Percentiles rank a stretch among this genome's conserved stretches.
Conservation (phyloP, 2,888 invertebrate species). For the Deladenus siricidicola region DNA sequence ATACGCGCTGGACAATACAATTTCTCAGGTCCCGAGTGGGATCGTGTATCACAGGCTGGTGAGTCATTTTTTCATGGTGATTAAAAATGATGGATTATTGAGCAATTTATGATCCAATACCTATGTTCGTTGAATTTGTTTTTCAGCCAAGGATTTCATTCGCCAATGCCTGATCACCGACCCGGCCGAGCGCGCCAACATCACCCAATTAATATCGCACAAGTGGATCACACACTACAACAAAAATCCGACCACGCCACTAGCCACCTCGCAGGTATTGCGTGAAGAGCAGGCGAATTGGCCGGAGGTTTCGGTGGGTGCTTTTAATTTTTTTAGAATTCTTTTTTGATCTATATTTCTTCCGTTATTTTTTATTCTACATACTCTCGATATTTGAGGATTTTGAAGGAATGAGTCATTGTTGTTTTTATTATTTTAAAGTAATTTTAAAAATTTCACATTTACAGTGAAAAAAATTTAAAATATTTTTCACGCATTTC, state of each 20-base stretch:
- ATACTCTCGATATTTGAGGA: no score
- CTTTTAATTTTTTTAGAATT: no score
- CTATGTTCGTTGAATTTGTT: neutral
- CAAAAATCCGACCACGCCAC: conserved; percentile 80
- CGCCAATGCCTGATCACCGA: conserved; percentile 87
- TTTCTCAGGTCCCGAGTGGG: conserved; percentile 92
- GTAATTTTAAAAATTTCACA: no score
- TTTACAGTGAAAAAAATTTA: no score
- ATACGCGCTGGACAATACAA: conserved; percentile 92
- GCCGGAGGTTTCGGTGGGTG: conserved; percentile 78
- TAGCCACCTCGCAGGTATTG: conserved; percentile 79
- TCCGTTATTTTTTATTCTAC: no score
- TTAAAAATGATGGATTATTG: neutral
- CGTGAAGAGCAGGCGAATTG: conserved; percentile 84
- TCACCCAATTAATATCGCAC: conserved; percentile 79
- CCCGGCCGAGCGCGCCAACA: conserved; percentile 77
- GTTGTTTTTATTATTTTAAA: no score
- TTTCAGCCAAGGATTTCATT: conserved; percentile 78
- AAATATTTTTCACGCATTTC: no score
- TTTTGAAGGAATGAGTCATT: no score
- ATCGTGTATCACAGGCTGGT: conserved; percentile 80
- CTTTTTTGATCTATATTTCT: no score
- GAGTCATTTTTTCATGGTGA: neutral
- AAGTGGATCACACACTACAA: conserved; percentile 68
- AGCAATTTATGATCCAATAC: conserved; percentile 4